Evolutionary conservation across 2,888 invertebrate species (phyloP).

Genomic region (Tipula confusa): DNA sequence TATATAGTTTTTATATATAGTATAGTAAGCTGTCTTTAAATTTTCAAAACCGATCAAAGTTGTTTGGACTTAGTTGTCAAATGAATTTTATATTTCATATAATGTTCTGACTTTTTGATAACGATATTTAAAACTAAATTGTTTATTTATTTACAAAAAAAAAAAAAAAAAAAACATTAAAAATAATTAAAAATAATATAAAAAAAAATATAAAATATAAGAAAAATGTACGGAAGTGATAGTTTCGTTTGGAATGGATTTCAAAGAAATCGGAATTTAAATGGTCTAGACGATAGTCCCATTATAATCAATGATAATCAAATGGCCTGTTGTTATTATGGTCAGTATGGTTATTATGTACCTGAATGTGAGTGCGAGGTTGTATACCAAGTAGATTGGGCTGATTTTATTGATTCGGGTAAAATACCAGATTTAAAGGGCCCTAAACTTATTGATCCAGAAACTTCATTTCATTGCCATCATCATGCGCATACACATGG

Average conservation of each 20-base stretch:
- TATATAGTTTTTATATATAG: background rate
- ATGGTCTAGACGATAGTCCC: too few species aligned
- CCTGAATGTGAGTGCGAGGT: background rate
- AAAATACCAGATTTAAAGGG: background rate
- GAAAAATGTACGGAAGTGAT: background rate
- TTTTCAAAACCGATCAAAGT: background rate
- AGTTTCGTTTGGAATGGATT: too few species aligned
- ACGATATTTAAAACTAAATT: background rate
- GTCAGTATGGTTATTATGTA: too few species aligned
- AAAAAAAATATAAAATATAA: background rate
- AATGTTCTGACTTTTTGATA: background rate
- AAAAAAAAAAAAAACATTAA: too few species aligned
- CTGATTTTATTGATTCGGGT: background rate
- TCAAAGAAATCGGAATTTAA: too few species aligned
- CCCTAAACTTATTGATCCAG: background rate
- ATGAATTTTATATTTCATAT: background rate
- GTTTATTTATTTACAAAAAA: background rate
- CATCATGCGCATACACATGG: background rate
- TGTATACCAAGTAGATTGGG: background rate
- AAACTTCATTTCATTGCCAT: background rate
- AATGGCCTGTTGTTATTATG: too few species aligned
- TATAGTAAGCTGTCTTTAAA: too few species aligned
- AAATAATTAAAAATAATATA: too few species aligned
- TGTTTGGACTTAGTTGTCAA: background rate
- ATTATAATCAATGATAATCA: too few species aligned